These are phyloP conservation scores for Empis livida DNA, from an alignment of 2,888 invertebrate genomes.

Conservation along the genomic window DNA sequence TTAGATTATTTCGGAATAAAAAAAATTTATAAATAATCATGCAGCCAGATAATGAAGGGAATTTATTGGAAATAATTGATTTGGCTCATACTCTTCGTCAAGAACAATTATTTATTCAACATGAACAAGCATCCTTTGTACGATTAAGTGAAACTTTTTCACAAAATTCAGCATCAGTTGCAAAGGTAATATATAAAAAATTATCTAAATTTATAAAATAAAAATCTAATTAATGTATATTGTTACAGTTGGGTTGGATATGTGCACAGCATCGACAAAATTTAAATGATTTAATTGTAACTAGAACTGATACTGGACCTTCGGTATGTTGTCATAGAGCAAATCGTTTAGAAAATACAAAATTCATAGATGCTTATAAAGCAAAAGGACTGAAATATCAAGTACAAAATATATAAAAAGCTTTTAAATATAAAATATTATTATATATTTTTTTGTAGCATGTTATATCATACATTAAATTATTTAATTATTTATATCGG, in stretches of 20 bases:
- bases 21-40: slow-evolving; percentile 16
- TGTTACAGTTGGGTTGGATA: slow-evolving; percentile 65
- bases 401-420: slow-evolving; percentile 34
- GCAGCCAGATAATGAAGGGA: slow-evolving; percentile 31
- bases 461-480: slow-evolving; percentile 51
- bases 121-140: slow-evolving; percentile 71
- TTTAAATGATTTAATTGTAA: slow-evolving; percentile 59
- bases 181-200: slow-evolving; percentile 25
- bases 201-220: neutral
- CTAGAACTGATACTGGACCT: slow-evolving; percentile 62
- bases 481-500: slow-evolving; percentile 52
- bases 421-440: neutral
- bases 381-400: slow-evolving; percentile 71
- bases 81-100: slow-evolving; percentile 35
- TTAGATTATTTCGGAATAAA: no score
- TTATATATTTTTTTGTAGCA: slow-evolving; percentile 27
- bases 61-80: slow-evolving; percentile 36
- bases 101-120: slow-evolving; percentile 76
- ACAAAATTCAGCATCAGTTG: slow-evolving; percentile 41
- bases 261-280: slow-evolving; percentile 76
- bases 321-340: slow-evolving; percentile 62
- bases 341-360: slow-evolving; percentile 46
- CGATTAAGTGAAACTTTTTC: slow-evolving; percentile 60
- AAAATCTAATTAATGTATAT: slow-evolving; percentile 3
- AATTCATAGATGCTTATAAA: slow-evolving; percentile 71